Evolutionary conservation across 1,140 invertebrate species (phyloP).

Genomic region (Triops cancriformis): DNA sequence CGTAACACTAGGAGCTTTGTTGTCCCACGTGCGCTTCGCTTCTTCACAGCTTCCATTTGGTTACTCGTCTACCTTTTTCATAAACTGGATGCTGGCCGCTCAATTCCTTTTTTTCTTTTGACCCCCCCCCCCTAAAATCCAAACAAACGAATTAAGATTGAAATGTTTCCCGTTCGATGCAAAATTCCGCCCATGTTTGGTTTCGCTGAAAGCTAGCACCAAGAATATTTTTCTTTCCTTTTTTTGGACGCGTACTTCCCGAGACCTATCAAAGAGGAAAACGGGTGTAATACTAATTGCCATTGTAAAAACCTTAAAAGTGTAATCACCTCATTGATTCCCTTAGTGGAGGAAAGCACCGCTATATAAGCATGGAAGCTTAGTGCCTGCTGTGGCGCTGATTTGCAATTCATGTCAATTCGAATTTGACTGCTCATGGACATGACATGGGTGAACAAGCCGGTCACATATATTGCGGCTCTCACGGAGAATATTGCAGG

Average conservation of each 20-base stretch:
- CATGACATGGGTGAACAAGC: not conserved
- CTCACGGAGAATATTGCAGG: not conserved
- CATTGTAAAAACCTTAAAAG: not conserved
- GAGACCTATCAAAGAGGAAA: not conserved
- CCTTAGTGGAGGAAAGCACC: not conserved
- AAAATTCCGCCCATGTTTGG: not conserved
- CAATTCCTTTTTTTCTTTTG: not conserved
- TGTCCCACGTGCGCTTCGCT: not conserved
- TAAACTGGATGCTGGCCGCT: not conserved
- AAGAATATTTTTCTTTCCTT: not conserved
- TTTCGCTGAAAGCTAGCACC: not conserved
- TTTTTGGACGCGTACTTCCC: not conserved
- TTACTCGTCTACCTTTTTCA: not conserved
- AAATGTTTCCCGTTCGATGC: not conserved
- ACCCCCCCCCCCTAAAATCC: not conserved
- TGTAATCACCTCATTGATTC: not conserved
- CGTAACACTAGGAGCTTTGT: constrained; percentile 1
- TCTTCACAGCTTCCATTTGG: not conserved
- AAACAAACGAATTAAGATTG: not conserved
- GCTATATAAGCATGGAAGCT: not conserved
- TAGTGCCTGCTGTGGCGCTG: not conserved
- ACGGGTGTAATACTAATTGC: not conserved
- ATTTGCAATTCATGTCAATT: constrained; percentile 14
- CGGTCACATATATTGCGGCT: not conserved
- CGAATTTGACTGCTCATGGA: constrained; percentile 6